Evolutionary conservation across 2,113 vertebrate species (phyloP).

Genomic region (Trematomus loennbergii): DNA sequence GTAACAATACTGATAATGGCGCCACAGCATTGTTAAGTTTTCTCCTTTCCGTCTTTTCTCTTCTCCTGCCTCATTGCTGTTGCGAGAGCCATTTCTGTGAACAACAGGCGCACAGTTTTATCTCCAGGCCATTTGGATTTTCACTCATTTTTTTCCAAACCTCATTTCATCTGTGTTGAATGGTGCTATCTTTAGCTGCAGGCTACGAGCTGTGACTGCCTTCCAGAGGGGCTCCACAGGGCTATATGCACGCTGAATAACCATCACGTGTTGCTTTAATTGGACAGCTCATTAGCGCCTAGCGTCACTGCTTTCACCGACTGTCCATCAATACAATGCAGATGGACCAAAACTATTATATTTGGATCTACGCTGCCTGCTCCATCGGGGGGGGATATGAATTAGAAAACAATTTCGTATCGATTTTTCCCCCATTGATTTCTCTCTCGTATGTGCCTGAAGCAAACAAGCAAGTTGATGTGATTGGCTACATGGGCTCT

Average conservation of each 20-base stretch:
- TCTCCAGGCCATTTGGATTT: constrained; percentile 76
- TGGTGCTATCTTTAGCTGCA: constrained; percentile 72
- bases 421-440: constrained; percentile 54
- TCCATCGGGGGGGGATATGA: constrained; percentile 46
- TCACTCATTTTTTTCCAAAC: constrained; percentile 60
- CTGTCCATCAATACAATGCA: constrained; percentile 55
- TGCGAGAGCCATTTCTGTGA: constrained; percentile 62
- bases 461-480: constrained; percentile 6
- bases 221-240: constrained; percentile 48
- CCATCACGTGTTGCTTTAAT: constrained; percentile 59
- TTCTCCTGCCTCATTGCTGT: constrained; percentile 41
- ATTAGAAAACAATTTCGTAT: constrained; percentile 64
- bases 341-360: constrained; percentile 43
- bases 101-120: constrained; percentile 66
- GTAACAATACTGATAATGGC: constrained; percentile 61
- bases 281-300: constrained; percentile 54
- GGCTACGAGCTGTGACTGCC: constrained; percentile 52
- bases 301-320: constrained; percentile 25
- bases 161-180: constrained; percentile 75
- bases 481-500: constrained; percentile 42
- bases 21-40: constrained; percentile 22
- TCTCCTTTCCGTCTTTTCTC: constrained; percentile 29
- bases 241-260: constrained; percentile 49
- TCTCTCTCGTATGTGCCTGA: constrained; percentile 35
- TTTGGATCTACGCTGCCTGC: constrained; percentile 2